Conservation (phyloP, 2,797 vertebrate genomes). For the Ibycter americanus region DNA sequence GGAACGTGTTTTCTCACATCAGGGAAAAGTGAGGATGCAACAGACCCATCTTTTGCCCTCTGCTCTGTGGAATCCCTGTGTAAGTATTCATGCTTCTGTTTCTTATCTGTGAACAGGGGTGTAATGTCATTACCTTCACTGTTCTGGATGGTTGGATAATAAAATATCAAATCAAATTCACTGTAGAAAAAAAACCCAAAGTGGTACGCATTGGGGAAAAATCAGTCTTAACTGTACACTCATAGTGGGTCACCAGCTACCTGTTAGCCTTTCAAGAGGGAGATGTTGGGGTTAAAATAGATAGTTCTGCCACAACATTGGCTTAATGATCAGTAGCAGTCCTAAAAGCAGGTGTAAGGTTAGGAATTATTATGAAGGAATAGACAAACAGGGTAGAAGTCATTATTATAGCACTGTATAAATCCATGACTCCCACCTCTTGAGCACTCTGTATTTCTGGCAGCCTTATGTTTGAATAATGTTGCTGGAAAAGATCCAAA, state of each 20-base stretch:
- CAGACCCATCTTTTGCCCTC: neutral
- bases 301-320: neutral
- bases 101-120: neutral
- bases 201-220: neutral
- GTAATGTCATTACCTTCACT: neutral
- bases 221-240: neutral
- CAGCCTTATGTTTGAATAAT: neutral
- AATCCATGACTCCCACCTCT: neutral
- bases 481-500: neutral
- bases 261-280: neutral
- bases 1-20: neutral
- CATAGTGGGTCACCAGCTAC: neutral
- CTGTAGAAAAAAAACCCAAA: neutral
- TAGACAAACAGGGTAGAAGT: neutral
- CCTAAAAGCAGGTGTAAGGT: neutral
- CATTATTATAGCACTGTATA: neutral
- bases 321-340: neutral
- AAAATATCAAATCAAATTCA: neutral
- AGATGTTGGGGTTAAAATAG: neutral
- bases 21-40: neutral
- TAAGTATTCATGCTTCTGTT: neutral
- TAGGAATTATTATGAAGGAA: neutral
- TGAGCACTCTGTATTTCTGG: neutral
- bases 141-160: neutral
- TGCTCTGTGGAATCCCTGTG: neutral